Base-by-base conservation (phyloP, 2,113 vertebrate genomes). In the Chaetorhynchus papuensis region DNA sequence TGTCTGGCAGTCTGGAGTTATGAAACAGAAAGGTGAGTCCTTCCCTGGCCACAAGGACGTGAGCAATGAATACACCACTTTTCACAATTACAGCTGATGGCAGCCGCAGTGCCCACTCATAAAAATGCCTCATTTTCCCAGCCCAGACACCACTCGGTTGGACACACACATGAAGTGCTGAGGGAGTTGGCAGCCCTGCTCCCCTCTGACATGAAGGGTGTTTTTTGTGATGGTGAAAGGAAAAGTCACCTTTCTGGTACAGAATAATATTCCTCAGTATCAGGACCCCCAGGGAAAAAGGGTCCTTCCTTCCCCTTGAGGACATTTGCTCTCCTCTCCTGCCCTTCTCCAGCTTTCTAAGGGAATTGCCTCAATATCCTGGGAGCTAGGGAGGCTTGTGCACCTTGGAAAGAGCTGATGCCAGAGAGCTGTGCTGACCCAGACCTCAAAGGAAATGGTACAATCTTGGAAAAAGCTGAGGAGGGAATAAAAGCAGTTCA, bases 111-210 rank as follows among this genome's bases (percentile, higher is more conserved):
- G 0, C 16, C n/a, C 54, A 39, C 85, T 79, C 53, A 39, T 5
- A 59, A 17, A 75, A 88, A 70, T 45, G 30, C 26, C 83, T 66
- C 53, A 5, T 86, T 65, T 86, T 53, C 24, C 17, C n/a, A 72
- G 37, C 17, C 20, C 65, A 64, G 61, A 19, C 28, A 44, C 3
- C 0, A 0, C 50, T 76, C 0, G 0, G 24, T 22, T n/a, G 9
- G 14, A 35, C 24, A 47, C 0, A 12, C 42, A 39, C 20, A 31
- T 0, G 9, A 3, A 6, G 16, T 24, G 31, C 37, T 1, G 4
- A 44, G 53, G 53, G 41, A 71, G 11, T 5, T 49, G 68, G 23
- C 2, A 12, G 39, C 39, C 20, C n/a, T 49, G 24, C 37, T 87
- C 4, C 12, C 11, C 27, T 5, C 45, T 65, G 33, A 37, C 21